Evolutionary conservation across 2,888 invertebrate genomes (phyloP), one percentile per base, ranked within the genome.

Genomic region (Linnaemya vulpina): DNA sequence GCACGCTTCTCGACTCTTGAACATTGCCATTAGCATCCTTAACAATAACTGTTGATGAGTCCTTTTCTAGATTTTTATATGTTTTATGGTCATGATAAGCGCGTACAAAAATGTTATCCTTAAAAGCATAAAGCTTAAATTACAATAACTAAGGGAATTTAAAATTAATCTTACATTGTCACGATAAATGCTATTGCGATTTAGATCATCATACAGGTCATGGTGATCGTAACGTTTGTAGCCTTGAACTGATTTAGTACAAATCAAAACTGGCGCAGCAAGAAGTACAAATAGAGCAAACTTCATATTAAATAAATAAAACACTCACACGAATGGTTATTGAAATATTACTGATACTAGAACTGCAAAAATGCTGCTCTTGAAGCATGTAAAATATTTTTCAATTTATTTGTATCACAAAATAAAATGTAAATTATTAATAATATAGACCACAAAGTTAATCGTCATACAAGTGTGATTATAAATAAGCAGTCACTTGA

Each of bases 11-110:
- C 4, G 68, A 51, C 15, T 60, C 17, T 25, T 77, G 68, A 17
- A 77, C 40, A 68, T 77, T 68, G 7, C 77, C 77, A 40, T 77
- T 60, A 8, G 49, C 68, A 60, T 77, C 77, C 22, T 58, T 38
- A 0, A 77, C 77, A 13, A 60, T 2, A 60, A 68, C 60, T 15
- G 13, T 25, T 55, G 68, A 60, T 60, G 40, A 10, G 13, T 77
- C 68, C n/a, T 58, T 67, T 76, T 76, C 25, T n/a, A 76, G 1
- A 49, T 76, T 15, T 20, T 58, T 58, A 58, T 67, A 76, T 35
- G 58, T 10, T 30, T 60, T 58, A 46, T 51, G 77, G 25, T 40
- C 38, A 30, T 11, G 58, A 51, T 40, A 46, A n/a, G 38, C 38
- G 1, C 20, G 46, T 38, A 68, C 40, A 9, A 51, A 17, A 68